Conservation (phyloP, 2,797 vertebrate species). For the Pseudopleuronectes americanus region DNA sequence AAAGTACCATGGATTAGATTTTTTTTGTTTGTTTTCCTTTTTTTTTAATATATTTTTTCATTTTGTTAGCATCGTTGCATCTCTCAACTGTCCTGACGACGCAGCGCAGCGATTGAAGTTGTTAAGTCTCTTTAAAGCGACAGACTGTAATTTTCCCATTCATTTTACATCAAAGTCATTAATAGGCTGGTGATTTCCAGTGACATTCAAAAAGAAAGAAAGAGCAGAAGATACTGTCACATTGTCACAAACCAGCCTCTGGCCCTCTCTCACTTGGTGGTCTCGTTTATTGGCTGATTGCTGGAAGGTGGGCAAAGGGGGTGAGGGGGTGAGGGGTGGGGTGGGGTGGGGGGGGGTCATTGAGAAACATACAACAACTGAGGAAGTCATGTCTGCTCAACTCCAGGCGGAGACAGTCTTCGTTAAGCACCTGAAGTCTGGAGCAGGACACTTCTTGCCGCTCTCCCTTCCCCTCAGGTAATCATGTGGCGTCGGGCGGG, state of each 20-base stretch:
- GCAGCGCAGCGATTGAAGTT: conserved; percentile 48
- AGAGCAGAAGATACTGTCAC: conserved; percentile 59
- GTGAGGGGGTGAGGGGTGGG: conserved; percentile 1
- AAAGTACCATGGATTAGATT: conserved; percentile 56
- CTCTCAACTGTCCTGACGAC: conserved; percentile 42
- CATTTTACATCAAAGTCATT: conserved; percentile 62
- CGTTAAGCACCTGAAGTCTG: conserved; percentile 73
- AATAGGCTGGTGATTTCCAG: conserved; percentile 80
- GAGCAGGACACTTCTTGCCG: conserved; percentile 61
- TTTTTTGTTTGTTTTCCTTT: conserved; percentile 18
- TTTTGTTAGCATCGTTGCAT: conserved; percentile 40
- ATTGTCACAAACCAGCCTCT: conserved; percentile 68
- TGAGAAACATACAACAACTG: conserved; percentile 59
- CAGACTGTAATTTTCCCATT: conserved; percentile 59
- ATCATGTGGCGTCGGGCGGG: conserved; percentile 24
- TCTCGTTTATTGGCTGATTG: conserved; percentile 68
- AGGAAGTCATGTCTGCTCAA: conserved; percentile 58
- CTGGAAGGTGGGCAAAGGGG: conserved; percentile 29
- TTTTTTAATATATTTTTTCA: not conserved
- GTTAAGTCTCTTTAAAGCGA: conserved; percentile 62
- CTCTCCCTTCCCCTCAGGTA: conserved; percentile 8
- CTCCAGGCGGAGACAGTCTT: conserved; percentile 71
- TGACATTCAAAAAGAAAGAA: conserved; percentile 68
- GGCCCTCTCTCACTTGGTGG: conserved; percentile 53
- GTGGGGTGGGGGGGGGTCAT: not conserved